These are phyloP conservation scores for Lepidurus couesii DNA, from an alignment of 1,140 invertebrate genomes.

Conservation along the genomic window DNA sequence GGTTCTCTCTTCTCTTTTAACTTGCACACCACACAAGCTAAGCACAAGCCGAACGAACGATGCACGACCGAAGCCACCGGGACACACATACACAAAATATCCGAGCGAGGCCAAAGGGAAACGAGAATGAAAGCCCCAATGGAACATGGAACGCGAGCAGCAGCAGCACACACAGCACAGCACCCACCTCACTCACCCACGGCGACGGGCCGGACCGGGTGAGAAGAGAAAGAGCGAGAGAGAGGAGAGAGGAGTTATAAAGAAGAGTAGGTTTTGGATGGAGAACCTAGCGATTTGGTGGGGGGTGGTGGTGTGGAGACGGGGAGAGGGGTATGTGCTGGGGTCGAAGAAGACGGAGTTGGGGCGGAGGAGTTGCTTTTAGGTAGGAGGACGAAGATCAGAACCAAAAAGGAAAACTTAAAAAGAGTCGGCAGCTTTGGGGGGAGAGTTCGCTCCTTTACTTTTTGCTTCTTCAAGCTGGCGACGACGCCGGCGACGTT, in stretches of 20 bases:
- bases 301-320: neutral
- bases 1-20: neutral
- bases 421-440: neutral
- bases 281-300: neutral
- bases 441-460: too few relatives aligned
- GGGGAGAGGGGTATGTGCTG: slow-evolving; percentile 19
- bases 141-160: slow-evolving; percentile 21
- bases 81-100: neutral
- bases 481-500: slow-evolving; percentile 5
- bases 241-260: neutral
- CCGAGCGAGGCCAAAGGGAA: slow-evolving; percentile 25
- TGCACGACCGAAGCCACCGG: neutral
- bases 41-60: neutral
- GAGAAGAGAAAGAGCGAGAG: slow-evolving; percentile 23
- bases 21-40: neutral
- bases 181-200: neutral
- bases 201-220: slow-evolving; percentile 24
- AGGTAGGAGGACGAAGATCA: neutral
- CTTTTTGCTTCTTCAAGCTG: neutral
- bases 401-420: neutral
- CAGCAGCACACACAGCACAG: slow-evolving; percentile 20
- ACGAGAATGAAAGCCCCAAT: slow-evolving; percentile 17
- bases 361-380: neutral
- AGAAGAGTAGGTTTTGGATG: too few relatives aligned
- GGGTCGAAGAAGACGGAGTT: neutral